These are phyloP conservation scores for Lepisosteus osseus DNA, from an alignment of 2,113 vertebrate species.

Conservation along the genomic window DNA sequence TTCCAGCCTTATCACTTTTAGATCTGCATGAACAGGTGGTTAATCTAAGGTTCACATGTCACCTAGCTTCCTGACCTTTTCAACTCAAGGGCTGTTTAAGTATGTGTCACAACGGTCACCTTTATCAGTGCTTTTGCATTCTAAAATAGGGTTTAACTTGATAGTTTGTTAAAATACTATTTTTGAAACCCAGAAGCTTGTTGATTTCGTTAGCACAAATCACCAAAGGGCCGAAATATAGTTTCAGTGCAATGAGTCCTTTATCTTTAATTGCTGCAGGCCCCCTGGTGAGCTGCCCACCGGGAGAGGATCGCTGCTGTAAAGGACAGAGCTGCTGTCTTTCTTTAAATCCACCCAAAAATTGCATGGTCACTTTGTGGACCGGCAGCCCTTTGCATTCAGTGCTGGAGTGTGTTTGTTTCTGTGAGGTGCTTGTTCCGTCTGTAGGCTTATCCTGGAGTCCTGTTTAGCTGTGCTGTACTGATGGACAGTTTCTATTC, in stretches of 20 bases:
- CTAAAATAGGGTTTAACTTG: no score
- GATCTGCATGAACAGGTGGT: background rate
- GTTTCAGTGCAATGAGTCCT: no score
- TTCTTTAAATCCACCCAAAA: background rate
- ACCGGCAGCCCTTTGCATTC: background rate
- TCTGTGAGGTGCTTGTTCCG: background rate
- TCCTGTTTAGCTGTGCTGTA: background rate
- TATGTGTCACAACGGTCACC: no score
- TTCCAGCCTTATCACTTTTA: background rate
- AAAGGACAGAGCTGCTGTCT: background rate
- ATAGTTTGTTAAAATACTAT: no score
- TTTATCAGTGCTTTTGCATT: no score
- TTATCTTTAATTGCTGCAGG: no score
- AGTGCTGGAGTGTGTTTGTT: background rate
- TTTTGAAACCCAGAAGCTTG: no score
- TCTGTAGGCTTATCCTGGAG: background rate
- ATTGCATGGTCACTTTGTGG: background rate
- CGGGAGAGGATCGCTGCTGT: background rate
- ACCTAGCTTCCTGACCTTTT: background rate
- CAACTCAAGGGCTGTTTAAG: no score
- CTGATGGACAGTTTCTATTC: background rate
- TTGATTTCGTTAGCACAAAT: no score
- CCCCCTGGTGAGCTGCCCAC: no score
- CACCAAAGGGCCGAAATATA: no score
- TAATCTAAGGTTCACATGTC: background rate